These are phyloP conservation scores for Sphaerodactylus townsendi DNA, from an alignment of 2,113 vertebrate genomes.

Conservation along the genomic window DNA sequence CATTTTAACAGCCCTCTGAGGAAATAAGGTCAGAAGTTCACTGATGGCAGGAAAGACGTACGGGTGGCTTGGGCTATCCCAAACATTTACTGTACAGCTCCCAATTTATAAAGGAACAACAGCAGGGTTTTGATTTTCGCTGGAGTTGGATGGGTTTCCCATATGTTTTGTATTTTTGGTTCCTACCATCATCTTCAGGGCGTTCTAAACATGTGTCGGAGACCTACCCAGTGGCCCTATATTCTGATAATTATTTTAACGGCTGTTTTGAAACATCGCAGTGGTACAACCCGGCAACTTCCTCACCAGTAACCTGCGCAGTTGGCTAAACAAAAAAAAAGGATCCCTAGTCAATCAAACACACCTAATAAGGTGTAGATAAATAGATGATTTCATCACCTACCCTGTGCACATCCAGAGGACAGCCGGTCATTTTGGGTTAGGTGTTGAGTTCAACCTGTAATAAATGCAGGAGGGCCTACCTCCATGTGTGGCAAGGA, in stretches of 20 bases:
- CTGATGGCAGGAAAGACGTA: slow-evolving; percentile 84
- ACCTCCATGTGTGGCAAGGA: slow-evolving; percentile 81
- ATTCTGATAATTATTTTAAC: slow-evolving; percentile 75
- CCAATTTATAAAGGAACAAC: slow-evolving; percentile 74
- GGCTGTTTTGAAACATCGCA: slow-evolving; percentile 71
- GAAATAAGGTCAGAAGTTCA: slow-evolving; percentile 94
- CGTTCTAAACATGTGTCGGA: slow-evolving; percentile 71
- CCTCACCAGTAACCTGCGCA: slow-evolving; percentile 63
- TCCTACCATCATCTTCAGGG: slow-evolving; percentile 56
- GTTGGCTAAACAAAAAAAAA: slow-evolving; percentile 74
- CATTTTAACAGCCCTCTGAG: slow-evolving; percentile 86
- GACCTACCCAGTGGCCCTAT: slow-evolving; percentile 65
- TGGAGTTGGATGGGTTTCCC: slow-evolving; percentile 72
- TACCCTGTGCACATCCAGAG: slow-evolving; percentile 63
- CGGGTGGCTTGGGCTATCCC: slow-evolving; percentile 79
- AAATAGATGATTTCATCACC: slow-evolving; percentile 88
- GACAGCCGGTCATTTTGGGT: slow-evolving; percentile 77
- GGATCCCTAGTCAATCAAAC: slow-evolving; percentile 76
- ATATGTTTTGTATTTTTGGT: slow-evolving; percentile 75
- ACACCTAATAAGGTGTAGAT: slow-evolving; percentile 78
- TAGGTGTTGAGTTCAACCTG: slow-evolving; percentile 77
- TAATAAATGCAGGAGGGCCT: slow-evolving; percentile 85
- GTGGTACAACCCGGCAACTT: slow-evolving; percentile 68
- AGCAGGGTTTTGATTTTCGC: slow-evolving; percentile 47
- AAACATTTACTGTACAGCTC: slow-evolving; percentile 74